A percentile compares a stretch with the other conserved stretches of the same genome.
Conservation (phyloP, 1,140 invertebrate species). For the Drosophila busckii region DNA sequence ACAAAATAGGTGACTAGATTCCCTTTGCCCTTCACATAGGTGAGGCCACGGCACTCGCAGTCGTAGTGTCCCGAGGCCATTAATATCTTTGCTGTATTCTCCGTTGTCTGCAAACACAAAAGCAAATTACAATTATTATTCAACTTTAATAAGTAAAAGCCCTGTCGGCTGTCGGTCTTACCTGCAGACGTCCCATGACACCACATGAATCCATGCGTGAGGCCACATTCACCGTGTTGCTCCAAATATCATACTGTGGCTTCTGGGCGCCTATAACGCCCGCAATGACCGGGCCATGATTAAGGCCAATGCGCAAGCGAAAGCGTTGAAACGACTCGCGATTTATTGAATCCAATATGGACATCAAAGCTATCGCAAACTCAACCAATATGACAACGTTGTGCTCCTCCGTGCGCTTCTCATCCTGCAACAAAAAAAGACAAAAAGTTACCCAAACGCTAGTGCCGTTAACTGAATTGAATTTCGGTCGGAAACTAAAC, state of each 20-base stretch:
- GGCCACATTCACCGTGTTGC: slow-evolving; percentile 97
- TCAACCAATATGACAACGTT: slow-evolving; percentile 94
- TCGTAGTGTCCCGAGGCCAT: slow-evolving; percentile 90
- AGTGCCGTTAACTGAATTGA: too few relatives aligned
- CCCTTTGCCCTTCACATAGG: slow-evolving; percentile 96
- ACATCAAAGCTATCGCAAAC: slow-evolving; percentile 95
- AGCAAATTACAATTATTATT: background rate
- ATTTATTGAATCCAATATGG: slow-evolving; percentile 96
- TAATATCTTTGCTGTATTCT: slow-evolving; percentile 93
- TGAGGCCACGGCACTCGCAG: slow-evolving; percentile 91
- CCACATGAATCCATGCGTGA: slow-evolving; percentile 98
- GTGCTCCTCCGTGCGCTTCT: slow-evolving; percentile 88
- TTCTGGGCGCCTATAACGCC: slow-evolving; percentile 97
- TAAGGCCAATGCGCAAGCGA: slow-evolving; percentile 94
- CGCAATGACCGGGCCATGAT: slow-evolving; percentile 96
- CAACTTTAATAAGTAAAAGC: background rate
- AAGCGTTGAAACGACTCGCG: slow-evolving; percentile 97
- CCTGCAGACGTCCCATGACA: slow-evolving; percentile 90
- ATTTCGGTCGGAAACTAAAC: too few relatives aligned
- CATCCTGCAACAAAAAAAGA: slow-evolving; percentile 81
- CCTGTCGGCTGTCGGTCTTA: slow-evolving; percentile 72
- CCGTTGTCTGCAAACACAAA: slow-evolving; percentile 81
- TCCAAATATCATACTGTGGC: slow-evolving; percentile 99
- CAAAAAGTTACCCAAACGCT: too few relatives aligned
- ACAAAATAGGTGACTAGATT: slow-evolving; percentile 95